Evolutionary conservation across 2,113 vertebrate genomes (phyloP), one percentile per base, ranked within the genome.

Genomic region (Aythya baeri): DNA sequence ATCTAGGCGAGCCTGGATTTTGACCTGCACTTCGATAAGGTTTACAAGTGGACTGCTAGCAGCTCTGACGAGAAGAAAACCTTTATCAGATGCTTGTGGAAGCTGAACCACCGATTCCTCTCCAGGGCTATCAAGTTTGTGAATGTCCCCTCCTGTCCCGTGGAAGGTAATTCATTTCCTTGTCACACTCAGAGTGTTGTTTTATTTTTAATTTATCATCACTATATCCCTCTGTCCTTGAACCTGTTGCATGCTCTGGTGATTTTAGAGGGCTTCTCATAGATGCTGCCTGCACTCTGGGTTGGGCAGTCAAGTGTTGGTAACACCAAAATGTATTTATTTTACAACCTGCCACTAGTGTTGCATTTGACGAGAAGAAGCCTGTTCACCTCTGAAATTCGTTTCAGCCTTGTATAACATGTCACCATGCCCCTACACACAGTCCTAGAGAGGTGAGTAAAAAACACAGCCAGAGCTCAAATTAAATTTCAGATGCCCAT

Each of bases 11-110:
- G 74, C 61, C 80, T 88, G 59, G 96, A 96, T 36, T 97, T 96
- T 5, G 93, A 96, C 17, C 89, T 96, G 94, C 95, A 86, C 15
- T 95, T 91, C 7, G 93, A 96, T 32, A 96, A 97, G 88, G 46
- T 95, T 26, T 96, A 93, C 83, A 91, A 83, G 70, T 80, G 96
- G 96, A 90, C 43, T 1, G 46, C 88, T 8, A 68, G 59, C 86
- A 97, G 82, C 67, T 46, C 38, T 14, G 91, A 86, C 0, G 93
- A 95, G 92, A 96, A 89, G 91, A 74, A 79, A 54, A 68, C 41
- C 29, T 97, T 97, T 18, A 46, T 96, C 61, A 67, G 92, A 15
- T 95, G 88, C 38, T 12, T 95, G 61, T 96, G 95, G 93, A 95
- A 91, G 76, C 94, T 96, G 83, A 97, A 79, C 83, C 22, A 83